Evolutionary conservation across 2,113 vertebrate species (phyloP).

Genomic region (Capricornis sumatraensis): DNA sequence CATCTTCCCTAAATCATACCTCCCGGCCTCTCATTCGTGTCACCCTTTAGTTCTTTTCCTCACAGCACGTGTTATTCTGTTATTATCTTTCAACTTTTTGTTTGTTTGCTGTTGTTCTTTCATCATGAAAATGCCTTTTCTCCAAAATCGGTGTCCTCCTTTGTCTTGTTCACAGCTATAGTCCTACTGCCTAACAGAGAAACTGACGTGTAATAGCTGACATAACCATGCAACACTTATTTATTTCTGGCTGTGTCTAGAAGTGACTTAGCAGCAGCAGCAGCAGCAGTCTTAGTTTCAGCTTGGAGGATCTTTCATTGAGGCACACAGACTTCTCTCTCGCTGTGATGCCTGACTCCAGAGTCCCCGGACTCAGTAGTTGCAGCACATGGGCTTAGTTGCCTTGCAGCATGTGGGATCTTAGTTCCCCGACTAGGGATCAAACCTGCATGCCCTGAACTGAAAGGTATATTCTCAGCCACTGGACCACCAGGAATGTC

Average conservation of each 20-base stretch:
- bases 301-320: background rate
- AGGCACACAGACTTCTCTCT: background rate
- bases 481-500: background rate
- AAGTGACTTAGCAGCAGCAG: no score
- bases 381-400: background rate
- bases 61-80: background rate
- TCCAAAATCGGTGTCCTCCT: accelerated
- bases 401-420: background rate
- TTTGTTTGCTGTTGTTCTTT: background rate
- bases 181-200: background rate
- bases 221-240: background rate
- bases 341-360: background rate
- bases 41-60: background rate
- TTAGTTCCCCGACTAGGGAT: background rate
- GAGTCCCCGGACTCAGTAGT: background rate
- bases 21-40: accelerated
- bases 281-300: background rate
- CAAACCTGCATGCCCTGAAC: background rate
- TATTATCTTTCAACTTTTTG: background rate
- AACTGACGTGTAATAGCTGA: accelerated
- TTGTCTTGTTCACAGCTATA: background rate
- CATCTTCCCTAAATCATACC: accelerated
- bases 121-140: background rate
- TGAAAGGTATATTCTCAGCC: background rate
- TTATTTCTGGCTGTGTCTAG: background rate